Conservation (phyloP, 2,113 vertebrate genomes). For the Vulpes ferrilata region DNA sequence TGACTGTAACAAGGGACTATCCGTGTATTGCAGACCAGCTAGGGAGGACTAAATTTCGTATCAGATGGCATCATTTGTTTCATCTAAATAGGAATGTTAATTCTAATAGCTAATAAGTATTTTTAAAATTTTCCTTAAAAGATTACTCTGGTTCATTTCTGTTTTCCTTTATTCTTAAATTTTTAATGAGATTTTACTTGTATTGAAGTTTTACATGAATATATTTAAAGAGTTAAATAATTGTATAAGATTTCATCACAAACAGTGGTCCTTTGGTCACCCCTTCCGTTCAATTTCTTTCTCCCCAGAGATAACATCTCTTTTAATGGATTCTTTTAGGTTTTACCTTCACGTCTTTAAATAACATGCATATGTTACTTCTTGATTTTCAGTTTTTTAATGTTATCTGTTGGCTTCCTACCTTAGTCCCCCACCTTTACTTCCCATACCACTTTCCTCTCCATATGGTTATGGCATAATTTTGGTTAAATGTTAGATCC, state of each 20-base stretch:
- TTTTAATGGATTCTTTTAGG: background rate
- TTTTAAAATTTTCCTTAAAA: background rate
- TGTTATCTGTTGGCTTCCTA: background rate
- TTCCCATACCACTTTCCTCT: background rate
- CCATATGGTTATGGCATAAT: background rate
- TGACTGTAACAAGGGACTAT: background rate
- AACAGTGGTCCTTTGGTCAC: background rate
- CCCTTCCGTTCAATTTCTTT: background rate
- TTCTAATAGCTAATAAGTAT: background rate
- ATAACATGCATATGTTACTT: background rate
- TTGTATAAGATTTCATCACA: background rate
- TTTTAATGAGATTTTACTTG: conserved; percentile 33
- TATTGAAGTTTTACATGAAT: background rate
- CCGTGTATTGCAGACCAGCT: background rate
- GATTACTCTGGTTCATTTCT: background rate
- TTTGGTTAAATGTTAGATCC: background rate
- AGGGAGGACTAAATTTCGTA: background rate
- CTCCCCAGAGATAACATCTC: background rate
- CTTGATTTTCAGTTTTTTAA: background rate
- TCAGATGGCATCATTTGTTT: background rate
- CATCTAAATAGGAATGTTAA: background rate
- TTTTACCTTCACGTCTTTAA: background rate
- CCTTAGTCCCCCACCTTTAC: background rate
- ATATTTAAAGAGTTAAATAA: background rate
- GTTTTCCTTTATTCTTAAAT: background rate